A percentile compares a stretch with the other conserved stretches of the same genome.
Conservation (phyloP, 2,888 invertebrate species). For the Blastobasis adustella region DNA sequence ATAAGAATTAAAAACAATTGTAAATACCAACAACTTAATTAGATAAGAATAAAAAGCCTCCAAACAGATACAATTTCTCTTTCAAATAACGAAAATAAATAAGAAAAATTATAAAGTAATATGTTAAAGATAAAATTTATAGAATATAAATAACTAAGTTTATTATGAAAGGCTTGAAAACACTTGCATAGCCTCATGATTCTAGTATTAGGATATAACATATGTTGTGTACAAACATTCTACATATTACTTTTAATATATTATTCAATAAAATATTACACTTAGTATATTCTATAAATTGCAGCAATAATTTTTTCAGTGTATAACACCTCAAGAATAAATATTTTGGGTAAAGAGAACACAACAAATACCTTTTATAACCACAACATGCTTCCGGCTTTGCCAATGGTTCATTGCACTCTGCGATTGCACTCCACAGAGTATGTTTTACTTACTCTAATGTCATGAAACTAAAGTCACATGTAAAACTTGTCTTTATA, state of each 20-base stretch:
- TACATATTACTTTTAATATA: slow-evolving; percentile 10
- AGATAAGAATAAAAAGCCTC: slow-evolving; percentile 53
- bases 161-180: slow-evolving; percentile 17
- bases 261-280: background rate
- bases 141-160: slow-evolving; percentile 19
- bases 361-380: slow-evolving; percentile 49
- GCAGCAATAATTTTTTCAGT: slow-evolving; percentile 48
- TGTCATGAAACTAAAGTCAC: slow-evolving; percentile 34
- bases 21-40: slow-evolving; percentile 64
- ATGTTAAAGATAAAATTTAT: slow-evolving; percentile 27
- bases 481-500: slow-evolving; percentile 36
- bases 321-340: slow-evolving; percentile 59
- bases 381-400: slow-evolving; percentile 59
- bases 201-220: slow-evolving; percentile 26
- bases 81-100: slow-evolving; percentile 47
- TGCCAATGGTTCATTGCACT: slow-evolving; percentile 68
- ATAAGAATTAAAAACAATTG: slow-evolving; percentile 56
- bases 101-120: slow-evolving; percentile 41
- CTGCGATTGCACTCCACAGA: slow-evolving; percentile 19
- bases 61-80: slow-evolving; percentile 44
- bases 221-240: slow-evolving; percentile 16
- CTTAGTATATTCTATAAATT: slow-evolving; percentile 34
- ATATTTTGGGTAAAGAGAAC: slow-evolving; percentile 48
- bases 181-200: slow-evolving; percentile 40
- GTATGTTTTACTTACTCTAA: slow-evolving; percentile 33